These are phyloP conservation scores for Halictus rubicundus DNA, from an alignment of 1,140 invertebrate species.

Conservation along the genomic window DNA sequence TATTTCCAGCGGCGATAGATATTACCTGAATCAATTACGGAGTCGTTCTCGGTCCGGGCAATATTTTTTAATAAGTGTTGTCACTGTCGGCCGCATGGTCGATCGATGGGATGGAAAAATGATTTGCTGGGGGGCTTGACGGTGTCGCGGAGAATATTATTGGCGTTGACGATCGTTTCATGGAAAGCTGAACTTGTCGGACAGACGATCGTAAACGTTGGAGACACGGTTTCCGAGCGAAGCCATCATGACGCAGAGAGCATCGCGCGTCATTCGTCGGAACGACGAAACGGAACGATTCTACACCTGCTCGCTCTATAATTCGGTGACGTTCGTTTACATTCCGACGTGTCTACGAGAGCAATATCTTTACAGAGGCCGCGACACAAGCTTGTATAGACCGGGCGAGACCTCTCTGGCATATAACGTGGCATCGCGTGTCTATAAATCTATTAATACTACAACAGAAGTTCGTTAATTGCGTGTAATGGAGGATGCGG, in stretches of 20 bases:
- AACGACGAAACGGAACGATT: slow-evolving; percentile 56
- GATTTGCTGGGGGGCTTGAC: not conserved
- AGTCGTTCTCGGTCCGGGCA: too few species aligned
- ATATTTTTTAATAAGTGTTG: too few species aligned
- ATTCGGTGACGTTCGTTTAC: slow-evolving; percentile 45
- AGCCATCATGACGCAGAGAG: slow-evolving; percentile 8
- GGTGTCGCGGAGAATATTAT: slow-evolving; percentile 1
- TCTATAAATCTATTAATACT: slow-evolving; percentile 43
- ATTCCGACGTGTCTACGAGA: slow-evolving; percentile 25
- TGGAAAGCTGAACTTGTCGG: slow-evolving; percentile 39
- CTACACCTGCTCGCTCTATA: slow-evolving; percentile 60
- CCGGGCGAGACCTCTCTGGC: slow-evolving; percentile 1
- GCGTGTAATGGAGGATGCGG: slow-evolving; percentile 3
- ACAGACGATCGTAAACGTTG: slow-evolving; percentile 56
- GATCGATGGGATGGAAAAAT: not conserved
- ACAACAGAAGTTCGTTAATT: slow-evolving; percentile 38
- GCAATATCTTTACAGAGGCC: slow-evolving; percentile 57
- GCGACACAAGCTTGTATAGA: not conserved
- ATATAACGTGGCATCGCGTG: not conserved
- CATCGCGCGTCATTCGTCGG: slow-evolving; percentile 54
- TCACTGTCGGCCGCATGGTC: not conserved
- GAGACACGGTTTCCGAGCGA: slow-evolving; percentile 18
- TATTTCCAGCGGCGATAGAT: too few species aligned
- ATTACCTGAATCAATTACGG: too few species aligned
- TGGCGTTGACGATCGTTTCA: slow-evolving; percentile 23